Base-by-base conservation (phyloP, 2,888 invertebrate genomes). In the Drosophila niveifrons region DNA sequence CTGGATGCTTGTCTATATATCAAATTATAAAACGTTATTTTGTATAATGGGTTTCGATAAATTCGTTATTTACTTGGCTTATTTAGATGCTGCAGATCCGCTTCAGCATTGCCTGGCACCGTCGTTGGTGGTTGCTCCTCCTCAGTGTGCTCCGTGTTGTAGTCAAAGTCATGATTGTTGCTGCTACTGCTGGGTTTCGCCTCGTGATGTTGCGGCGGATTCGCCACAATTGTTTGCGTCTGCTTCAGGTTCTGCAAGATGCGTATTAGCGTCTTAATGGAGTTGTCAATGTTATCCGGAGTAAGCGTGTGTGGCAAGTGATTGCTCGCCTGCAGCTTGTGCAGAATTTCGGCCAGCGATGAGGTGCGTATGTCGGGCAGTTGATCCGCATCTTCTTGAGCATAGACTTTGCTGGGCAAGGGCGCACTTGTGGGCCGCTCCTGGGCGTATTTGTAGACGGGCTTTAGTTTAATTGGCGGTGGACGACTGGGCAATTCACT, bases 261-360 rank as follows among this genome's bases (percentile, higher is more conserved):
- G 90, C 95, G 95, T 11, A 96, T 94, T 65, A 97, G 92, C 0
- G 96, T 96, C 89, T 94, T 94, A 72, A 97, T 96, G 51, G 96
- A 96, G 69, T 95, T 95, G 79, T 96, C 96, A 48, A 97, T 95
- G 84, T 97, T 97, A 76, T 96, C 95, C 57, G 95, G 94, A 3
- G 96, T 96, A 28, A 97, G 93, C 8, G 95, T 95, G 78, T 96
- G 95, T 0, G 97, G 96, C 77, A 97, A 93, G 47, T 95, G 95
- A 91, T 96, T 96, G 79, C 95, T 95, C 15, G 95, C 93, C 91
- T 96, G 96, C 29, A 96, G 93, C 64, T 96, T 95, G 88, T 95
- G 95, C 41, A 96, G 89, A 71, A 97, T 94, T 73, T 95, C 94
- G 0, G 93, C 93, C 41, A 95, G 86, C n/a, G 92, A 92, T 1